Evolutionary conservation across 1,140 invertebrate species (phyloP).

Genomic region (Drosophila littoralis): DNA sequence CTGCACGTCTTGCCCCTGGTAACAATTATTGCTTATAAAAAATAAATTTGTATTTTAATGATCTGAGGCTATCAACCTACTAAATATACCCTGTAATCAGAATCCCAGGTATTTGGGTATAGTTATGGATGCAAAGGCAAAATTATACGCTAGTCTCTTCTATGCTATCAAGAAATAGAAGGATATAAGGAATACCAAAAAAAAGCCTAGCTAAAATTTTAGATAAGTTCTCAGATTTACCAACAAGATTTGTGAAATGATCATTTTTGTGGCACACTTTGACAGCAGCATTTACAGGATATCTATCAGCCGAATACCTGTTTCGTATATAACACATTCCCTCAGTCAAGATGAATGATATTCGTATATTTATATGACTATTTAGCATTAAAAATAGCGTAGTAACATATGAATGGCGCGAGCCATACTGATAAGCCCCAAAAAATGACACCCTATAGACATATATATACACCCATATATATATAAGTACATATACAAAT

Average conservation of each 20-base stretch:
- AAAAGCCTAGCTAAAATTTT: no score
- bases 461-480: conserved; percentile 1
- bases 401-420: conserved; percentile 70
- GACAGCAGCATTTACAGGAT: neutral
- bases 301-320: neutral
- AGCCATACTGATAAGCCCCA: conserved; percentile 57
- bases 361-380: conserved; percentile 7
- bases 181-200: no score
- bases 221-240: no score
- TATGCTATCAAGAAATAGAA: no score
- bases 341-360: conserved; percentile 25
- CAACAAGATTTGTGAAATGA: no score
- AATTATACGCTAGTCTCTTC: no score
- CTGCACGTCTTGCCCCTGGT: conserved; percentile 23
- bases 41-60: conserved; percentile 40
- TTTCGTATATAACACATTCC: neutral
- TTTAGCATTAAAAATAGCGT: conserved; percentile 61
- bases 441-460: conserved; percentile 17
- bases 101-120: no score
- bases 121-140: neutral
- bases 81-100: conserved; percentile 10
- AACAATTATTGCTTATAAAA: conserved; percentile 21
- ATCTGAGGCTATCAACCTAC: conserved; percentile 54
- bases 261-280: no score
- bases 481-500: conserved; percentile 13